Percentiles rank a stretch among this genome's conserved stretches.
phyloP scores from a whole-genome alignment of 2,888 invertebrate species.

The Erebia ligea region DNA sequence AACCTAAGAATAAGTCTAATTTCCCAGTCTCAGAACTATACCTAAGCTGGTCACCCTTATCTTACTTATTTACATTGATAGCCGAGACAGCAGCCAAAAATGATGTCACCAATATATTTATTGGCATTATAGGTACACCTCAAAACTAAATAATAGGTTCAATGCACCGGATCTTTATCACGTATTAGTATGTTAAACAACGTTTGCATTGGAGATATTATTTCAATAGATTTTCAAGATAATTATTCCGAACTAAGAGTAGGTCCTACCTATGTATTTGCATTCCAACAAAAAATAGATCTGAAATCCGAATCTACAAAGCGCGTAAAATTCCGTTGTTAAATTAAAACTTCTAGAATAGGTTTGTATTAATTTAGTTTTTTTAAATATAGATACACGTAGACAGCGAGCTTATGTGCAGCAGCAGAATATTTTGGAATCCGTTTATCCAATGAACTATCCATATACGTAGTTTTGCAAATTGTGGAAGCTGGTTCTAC shows the following conservation, averaged over 20 bases:
- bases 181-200: constrained; percentile 16
- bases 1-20: no score
- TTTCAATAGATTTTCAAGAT: constrained; percentile 5
- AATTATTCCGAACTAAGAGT: constrained; percentile 11
- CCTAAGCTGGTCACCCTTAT: constrained; percentile 14
- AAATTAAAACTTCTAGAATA: neutral
- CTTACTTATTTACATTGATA: constrained; percentile 17
- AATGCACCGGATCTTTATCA: constrained; percentile 22
- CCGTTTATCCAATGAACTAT: no score
- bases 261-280: no score
- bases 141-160: constrained; percentile 27
- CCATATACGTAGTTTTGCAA: no score
- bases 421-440: no score
- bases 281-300: constrained; percentile 21
- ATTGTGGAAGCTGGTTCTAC: no score
- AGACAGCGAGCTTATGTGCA: no score
- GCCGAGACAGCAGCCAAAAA: constrained; percentile 27
- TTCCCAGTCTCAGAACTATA: no score
- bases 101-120: constrained; percentile 35
- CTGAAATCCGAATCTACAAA: constrained; percentile 19
- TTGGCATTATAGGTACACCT: constrained; percentile 21
- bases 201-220: constrained; percentile 14
- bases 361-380: neutral
- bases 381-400: no score
- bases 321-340: constrained; percentile 21